Evolutionary conservation across 2,797 vertebrate genomes (phyloP).

Genomic region (Trachops cirrhosus): DNA sequence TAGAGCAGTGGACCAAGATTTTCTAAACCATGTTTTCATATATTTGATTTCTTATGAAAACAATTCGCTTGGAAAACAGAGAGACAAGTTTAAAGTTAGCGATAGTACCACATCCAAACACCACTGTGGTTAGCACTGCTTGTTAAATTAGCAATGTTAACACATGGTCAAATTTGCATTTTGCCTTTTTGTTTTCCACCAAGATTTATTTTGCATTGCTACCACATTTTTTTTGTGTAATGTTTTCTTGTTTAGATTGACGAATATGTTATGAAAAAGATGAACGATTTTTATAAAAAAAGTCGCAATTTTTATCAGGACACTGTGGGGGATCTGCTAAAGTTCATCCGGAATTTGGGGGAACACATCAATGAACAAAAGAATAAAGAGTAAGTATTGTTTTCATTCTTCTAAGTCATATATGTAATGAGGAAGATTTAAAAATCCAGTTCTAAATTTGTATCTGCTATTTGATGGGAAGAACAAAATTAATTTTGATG

Average conservation of each 20-base stretch:
- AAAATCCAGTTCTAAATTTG: not conserved
- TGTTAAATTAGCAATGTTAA: not conserved
- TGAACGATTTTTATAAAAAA: fast-evolving
- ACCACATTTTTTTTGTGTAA: not conserved
- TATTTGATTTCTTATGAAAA: not conserved
- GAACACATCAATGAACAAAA: conserved; percentile 70
- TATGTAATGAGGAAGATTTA: not conserved
- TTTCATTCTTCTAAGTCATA: not conserved
- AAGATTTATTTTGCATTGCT: not conserved
- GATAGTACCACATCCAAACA: not conserved
- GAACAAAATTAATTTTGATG: not conserved
- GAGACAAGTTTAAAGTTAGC: not conserved
- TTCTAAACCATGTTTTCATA: not conserved
- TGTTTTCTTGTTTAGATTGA: conserved; percentile 75
- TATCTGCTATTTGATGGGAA: not conserved
- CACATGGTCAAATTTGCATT: not conserved
- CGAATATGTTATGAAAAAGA: fast-evolving
- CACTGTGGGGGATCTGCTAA: conserved; percentile 67
- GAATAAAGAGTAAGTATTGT: not conserved
- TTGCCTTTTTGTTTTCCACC: not conserved
- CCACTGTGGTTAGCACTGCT: not conserved
- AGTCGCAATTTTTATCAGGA: fast-evolving
- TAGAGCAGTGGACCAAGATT: not conserved
- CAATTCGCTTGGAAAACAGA: not conserved
- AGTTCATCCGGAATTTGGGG: conserved; percentile 81